Base-by-base conservation (phyloP, 2,113 vertebrate species). In the Zosterops pallidus region DNA sequence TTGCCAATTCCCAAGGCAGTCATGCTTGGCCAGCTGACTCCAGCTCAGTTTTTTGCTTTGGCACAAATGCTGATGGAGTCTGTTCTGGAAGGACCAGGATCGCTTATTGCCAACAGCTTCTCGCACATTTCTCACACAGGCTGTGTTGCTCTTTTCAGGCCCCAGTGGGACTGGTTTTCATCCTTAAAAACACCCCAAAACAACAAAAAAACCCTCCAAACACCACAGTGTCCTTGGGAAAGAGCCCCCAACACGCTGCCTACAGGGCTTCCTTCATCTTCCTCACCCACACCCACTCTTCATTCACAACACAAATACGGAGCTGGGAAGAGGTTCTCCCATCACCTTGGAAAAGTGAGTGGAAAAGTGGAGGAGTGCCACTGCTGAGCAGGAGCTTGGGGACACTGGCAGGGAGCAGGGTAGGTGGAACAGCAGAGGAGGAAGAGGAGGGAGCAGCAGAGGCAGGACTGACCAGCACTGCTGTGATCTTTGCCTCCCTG, bases 51-150 rank as follows among this genome's bases (percentile, higher is more conserved):
- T 62, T 63, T 77, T 35, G 23, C 82, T 93, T 93, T 87, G 78
- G 82, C 94, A 87, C 39, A 75, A 89, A 59, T 0, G 2, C 29
- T 72, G 17, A 35, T 31, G 78, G 60, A 6, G 1, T 77, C 80
- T 89, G 87, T 70, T 75, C 59, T 90, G 88, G 85, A 83, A 85
- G 33, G 33, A 75, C 53, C 17, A 81, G 33, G 39, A 39, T 75
- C 85, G 71, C 39, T 55, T 82, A 59, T 17, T 92, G 85, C 85
- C 82, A 92, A 50, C 37, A 90, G 47, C 65, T 75, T 82, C 84
- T 67, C 35, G 42, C 53, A 87, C 70, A 75, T 90, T 75, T 82
- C 91, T 87, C 79, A 50, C 35, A 33, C 20, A 47, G 47, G 52
- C 52, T 31, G 18, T 63, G 70, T 18, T 94, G 88, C 91, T 85